A percentile compares a stretch with the other conserved stretches of the same genome.
phyloP scores from a whole-genome alignment of 2,888 invertebrate species.

The Caenorhabditis zanzibari region DNA sequence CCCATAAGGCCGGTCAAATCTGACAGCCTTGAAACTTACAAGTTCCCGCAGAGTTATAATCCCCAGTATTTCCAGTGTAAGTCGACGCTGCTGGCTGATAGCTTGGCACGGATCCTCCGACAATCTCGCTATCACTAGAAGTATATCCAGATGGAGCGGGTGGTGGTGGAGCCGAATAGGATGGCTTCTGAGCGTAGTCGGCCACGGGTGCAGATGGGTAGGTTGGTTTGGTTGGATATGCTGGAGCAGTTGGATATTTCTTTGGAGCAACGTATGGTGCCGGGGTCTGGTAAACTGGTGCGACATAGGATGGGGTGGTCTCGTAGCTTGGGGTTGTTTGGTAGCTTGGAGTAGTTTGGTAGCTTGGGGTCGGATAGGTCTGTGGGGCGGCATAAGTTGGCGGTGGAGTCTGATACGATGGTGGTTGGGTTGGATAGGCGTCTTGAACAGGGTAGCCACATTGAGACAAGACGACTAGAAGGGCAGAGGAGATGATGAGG shows the following conservation, averaged over 20 bases:
- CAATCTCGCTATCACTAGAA: constrained; percentile 14
- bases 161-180: constrained; percentile 36
- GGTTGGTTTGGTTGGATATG: constrained; percentile 17
- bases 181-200: constrained; percentile 33
- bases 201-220: constrained; percentile 40
- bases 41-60: constrained; percentile 30
- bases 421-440: neutral
- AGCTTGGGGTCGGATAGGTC: constrained; percentile 10
- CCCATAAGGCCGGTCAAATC: no score
- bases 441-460: constrained; percentile 34
- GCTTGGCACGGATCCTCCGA: neutral
- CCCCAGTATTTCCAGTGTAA: constrained; percentile 24
- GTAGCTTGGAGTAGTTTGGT: neutral
- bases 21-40: constrained; percentile 20
- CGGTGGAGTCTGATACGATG: neutral
- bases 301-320: neutral
- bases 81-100: constrained; percentile 28
- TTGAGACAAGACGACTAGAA: constrained; percentile 18
- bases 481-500: constrained; percentile 26
- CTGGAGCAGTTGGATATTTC: constrained; percentile 32
- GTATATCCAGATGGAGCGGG: constrained; percentile 20
- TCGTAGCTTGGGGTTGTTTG: neutral
- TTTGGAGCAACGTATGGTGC: constrained; percentile 39
- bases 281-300: neutral
- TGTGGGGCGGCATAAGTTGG: constrained; percentile 5